phyloP scores from a whole-genome alignment of 1,140 invertebrate genomes.

The Scaptomyza pallida region DNA sequence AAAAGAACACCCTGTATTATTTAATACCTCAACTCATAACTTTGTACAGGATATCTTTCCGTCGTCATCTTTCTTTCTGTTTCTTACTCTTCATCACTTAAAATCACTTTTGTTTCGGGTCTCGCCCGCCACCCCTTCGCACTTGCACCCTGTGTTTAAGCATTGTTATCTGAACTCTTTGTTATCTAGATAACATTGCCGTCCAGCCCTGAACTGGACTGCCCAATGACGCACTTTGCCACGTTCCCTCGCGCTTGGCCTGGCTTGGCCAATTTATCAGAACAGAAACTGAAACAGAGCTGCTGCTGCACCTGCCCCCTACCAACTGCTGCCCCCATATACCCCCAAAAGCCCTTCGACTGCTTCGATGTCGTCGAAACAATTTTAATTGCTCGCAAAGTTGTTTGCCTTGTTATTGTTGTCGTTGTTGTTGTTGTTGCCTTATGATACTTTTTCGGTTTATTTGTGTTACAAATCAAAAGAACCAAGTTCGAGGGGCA shows the following conservation, averaged over 20 bases:
- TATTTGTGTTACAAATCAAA: conserved; percentile 79
- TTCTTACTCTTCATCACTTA: not conserved
- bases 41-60: not conserved
- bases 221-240: conserved; percentile 74
- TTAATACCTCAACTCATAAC: no score
- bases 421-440: conserved; percentile 18
- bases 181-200: conserved; percentile 68
- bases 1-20: no score
- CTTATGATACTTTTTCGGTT: conserved; percentile 49
- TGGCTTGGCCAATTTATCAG: conserved; percentile 47
- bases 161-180: conserved; percentile 53
- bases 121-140: not conserved
- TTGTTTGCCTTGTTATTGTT: conserved; percentile 70
- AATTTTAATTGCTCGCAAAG: conserved; percentile 79
- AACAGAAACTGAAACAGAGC: not conserved
- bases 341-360: not conserved
- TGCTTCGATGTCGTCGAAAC: conserved; percentile 56
- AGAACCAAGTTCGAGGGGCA: conserved; percentile 20
- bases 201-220: conserved; percentile 59
- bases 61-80: not conserved
- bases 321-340: not conserved
- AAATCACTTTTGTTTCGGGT: not conserved
- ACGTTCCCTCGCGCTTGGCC: conserved; percentile 28
- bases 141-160: conserved; percentile 22
- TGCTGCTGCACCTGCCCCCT: conserved; percentile 5